Evolutionary conservation across 1,140 invertebrate species (phyloP), one percentile per base, ranked within the genome.

Genomic region (Maconellicoccus hirsutus): DNA sequence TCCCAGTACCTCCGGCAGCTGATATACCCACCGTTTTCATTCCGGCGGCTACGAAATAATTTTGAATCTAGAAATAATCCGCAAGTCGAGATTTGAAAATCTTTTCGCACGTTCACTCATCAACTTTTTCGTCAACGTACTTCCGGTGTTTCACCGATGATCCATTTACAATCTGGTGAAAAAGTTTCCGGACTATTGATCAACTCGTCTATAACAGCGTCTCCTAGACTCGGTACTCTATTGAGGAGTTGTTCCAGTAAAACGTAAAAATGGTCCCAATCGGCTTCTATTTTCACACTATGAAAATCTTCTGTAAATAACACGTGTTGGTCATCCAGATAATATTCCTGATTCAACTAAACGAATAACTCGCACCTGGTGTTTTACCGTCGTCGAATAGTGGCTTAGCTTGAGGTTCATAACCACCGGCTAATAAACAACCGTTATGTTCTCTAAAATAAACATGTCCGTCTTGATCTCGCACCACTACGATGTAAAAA

Each of bases 261-360:
- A 63, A 93, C 84, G 76, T 95, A 89, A 81, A 98, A 98, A 77
- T 96, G 93, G 81, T 98, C 95, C 94, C 95, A 98, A 79, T 96
- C 93, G 79, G 76, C 85, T 83, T 33, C 88, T 81, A 66, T 86
- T 83, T 73, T 82, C 74, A 79, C 81, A 71, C 10, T 70, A 33
- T 71, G 70, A 69, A 59, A 73, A 52, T 42, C 12, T 38, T 52
- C 42, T 52, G 42, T 16, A 52, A 14, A 52, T 6, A 6, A 59
- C 16, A 59, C 59, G 16, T 16, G 12, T 25, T 21, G 3, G 4
- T 66, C 61, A 61, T 19, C n/a, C 10, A 42, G 22, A 61, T 61
- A 6, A 6, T 7, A 19, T 3, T 61, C 3, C 22, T 19, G n/a
- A 3, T 61, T 21, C n/a, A 61, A 6, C 22, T 61, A 61, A 61